phyloP scores from a whole-genome alignment of 2,113 vertebrate genomes.

The Corynorhinus townsendii region DNA sequence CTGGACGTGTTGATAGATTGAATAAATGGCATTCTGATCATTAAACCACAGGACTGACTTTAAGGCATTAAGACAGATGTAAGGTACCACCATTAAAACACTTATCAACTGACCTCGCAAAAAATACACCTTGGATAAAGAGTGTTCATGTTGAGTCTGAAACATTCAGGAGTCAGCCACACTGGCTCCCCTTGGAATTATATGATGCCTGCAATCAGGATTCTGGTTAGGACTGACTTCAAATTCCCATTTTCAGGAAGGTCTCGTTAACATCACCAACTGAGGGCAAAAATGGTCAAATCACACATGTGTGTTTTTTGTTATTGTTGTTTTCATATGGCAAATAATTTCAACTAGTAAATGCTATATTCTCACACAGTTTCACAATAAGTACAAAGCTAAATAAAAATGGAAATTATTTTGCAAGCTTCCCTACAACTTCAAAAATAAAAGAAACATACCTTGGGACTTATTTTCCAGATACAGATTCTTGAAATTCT shows the following conservation, averaged over 20 bases:
- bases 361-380: neutral
- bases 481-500: conserved; percentile 65
- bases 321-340: neutral
- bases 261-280: neutral
- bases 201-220: neutral
- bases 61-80: neutral
- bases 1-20: neutral
- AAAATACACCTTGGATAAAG: neutral
- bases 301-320: neutral
- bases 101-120: neutral
- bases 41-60: neutral
- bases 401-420: conserved; percentile 68
- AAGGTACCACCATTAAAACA: neutral
- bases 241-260: neutral
- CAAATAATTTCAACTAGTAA: conserved; percentile 40
- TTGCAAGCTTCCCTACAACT: conserved; percentile 43
- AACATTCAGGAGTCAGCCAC: neutral
- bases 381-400: conserved; percentile 43
- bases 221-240: neutral
- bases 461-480: conserved; percentile 67
- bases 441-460: conserved; percentile 56
- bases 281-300: conserved; percentile 1
- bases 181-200: neutral
- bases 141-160: neutral
- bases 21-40: neutral